phyloP scores from a whole-genome alignment of 2,797 vertebrate genomes.

The Oryzias sinensis region DNA sequence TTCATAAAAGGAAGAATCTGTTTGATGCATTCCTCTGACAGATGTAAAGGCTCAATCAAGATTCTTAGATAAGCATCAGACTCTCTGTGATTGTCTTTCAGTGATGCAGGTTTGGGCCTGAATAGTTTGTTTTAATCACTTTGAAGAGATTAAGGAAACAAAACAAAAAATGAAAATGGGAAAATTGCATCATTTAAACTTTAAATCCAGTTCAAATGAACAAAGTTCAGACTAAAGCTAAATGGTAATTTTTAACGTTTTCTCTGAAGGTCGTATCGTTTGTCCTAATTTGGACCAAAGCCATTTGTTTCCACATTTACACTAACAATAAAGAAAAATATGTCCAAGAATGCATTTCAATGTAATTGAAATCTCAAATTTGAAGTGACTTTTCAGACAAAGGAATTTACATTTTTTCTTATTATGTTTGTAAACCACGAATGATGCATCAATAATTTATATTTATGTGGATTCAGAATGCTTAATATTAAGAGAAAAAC shows the following conservation, averaged over 20 bases:
- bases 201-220: not conserved
- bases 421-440: no score
- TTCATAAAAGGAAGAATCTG: no score
- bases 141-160: conserved; percentile 43
- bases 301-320: conserved; percentile 62
- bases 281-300: conserved; percentile 49
- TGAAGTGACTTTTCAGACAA: no score
- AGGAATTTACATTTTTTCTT: no score
- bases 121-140: conserved; percentile 38
- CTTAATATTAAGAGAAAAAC: no score
- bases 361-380: conserved; percentile 28
- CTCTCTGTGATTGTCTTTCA: conserved; percentile 14
- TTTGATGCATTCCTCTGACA: no score
- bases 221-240: conserved; percentile 43
- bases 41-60: conserved; percentile 5
- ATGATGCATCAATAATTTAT: no score
- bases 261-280: conserved; percentile 28
- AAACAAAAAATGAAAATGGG: conserved; percentile 21
- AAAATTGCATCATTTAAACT: conserved; percentile 53
- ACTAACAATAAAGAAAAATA: conserved; percentile 41
- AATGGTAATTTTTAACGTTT: conserved; percentile 62
- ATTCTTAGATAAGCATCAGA: conserved; percentile 12
- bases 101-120: conserved; percentile 26
- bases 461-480: no score
- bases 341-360: conserved; percentile 31